Conservation (phyloP, 2,797 vertebrate species). For the Tolypeutes matacus region DNA sequence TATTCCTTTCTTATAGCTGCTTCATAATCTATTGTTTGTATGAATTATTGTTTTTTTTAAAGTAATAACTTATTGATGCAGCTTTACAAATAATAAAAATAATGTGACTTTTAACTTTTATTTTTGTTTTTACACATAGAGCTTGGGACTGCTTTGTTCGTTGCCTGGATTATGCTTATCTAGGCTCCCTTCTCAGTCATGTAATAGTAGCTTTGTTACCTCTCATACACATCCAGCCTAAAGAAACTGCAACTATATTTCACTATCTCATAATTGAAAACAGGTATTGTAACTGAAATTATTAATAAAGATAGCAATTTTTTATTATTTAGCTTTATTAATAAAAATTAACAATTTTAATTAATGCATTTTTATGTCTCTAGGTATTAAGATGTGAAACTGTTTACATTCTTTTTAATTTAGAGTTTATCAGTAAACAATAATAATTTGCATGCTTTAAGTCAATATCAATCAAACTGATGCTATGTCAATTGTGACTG, state of each 20-base stretch:
- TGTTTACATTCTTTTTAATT: conserved; percentile 48
- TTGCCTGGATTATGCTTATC: conserved; percentile 93
- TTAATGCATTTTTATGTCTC: conserved; percentile 52
- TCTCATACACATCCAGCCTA: conserved; percentile 95
- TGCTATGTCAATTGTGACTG: conserved; percentile 15
- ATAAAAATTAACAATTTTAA: not conserved
- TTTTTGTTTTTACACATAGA: conserved; percentile 86
- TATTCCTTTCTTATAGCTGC: not conserved
- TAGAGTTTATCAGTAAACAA: conserved; percentile 14
- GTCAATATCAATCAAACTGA: conserved; percentile 7
- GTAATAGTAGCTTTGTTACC: conserved; percentile 98
- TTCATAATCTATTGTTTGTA: conserved; percentile 45
- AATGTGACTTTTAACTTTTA: conserved; percentile 19
- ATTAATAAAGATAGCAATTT: not conserved
- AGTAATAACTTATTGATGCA: not conserved
- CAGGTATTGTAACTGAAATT: conserved; percentile 89
- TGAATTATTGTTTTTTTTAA: conserved; percentile 29
- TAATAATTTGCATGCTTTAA: conserved; percentile 54
- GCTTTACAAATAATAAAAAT: conserved; percentile 53
- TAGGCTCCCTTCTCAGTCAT: conserved; percentile 97
- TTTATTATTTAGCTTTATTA: not conserved
- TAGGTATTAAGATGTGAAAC: not conserved
- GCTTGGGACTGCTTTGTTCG: conserved; percentile 98
- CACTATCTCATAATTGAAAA: conserved; percentile 96
- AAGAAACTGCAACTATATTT: conserved; percentile 95